Evolutionary conservation across 2,888 invertebrate genomes (phyloP), one percentile per base, ranked within the genome.

Genomic region (Agonum fuliginosum): DNA sequence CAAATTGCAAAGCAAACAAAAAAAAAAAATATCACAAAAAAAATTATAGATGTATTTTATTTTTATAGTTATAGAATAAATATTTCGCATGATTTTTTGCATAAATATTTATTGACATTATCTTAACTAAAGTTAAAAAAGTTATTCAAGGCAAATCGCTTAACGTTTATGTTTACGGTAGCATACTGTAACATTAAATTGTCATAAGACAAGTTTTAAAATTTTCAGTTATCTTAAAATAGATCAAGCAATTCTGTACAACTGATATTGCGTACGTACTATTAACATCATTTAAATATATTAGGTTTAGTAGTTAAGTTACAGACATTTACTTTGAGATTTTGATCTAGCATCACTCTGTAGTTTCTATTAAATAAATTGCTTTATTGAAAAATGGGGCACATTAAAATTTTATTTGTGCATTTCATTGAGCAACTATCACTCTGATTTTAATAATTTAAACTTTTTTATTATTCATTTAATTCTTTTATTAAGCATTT

Each of bases 81-180:
- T 62, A 62, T 17, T 54, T 37, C 24, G 22, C 24, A 22, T n/a
- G 22, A 22, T 54, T 27, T 54, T 24, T n/a, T 6, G 22, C 8
- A 54, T 54, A 54, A 24, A 54, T 54, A 37, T 12, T 37, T 37
- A 54, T 54, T 54, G 24, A 54, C 27, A 62, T 62, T 54, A 62
- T 30, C 58, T 30, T 62, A 62, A 6, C 17, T 62, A 62, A 17
- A 30, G 30, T 62, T 30, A 62, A 62, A 62, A 62, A 62, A 62
- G 58, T 62, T 62, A 62, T 62, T 62, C 58, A 62, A 62, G 58
- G 58, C 58, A 62, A 62, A 62, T 62, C 58, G 58, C 58, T 62
- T 30, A 62, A 62, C 58, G 17, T 62, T 62, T 30, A 54, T 24
- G 22, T 54, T 54, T 54, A 62, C 27, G 58, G 58, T 62, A 62